Conservation (phyloP, 30 jellyfish, hydroid and myxozoan species). For the Sanderia malayensis region DNA sequence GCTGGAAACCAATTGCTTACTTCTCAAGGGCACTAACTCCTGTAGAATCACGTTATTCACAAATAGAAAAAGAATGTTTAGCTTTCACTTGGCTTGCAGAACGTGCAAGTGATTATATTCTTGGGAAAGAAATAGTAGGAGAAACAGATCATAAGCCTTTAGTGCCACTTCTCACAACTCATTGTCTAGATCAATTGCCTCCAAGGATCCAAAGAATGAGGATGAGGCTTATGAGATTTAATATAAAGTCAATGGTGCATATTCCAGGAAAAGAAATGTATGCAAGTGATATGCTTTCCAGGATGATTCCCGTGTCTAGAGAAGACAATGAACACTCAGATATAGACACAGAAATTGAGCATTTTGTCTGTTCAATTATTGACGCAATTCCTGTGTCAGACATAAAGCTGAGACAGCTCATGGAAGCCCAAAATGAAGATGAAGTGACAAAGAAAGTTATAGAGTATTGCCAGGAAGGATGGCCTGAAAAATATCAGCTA, state of each 20-base stretch:
- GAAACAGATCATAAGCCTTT: slow-evolving; percentile 47
- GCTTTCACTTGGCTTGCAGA: slow-evolving; percentile 56
- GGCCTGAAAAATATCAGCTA: slow-evolving; percentile 43
- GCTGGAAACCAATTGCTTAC: slow-evolving; percentile 48
- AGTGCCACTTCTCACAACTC: slow-evolving; percentile 43
- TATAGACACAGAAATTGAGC: slow-evolving; percentile 11
- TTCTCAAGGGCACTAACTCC: slow-evolving; percentile 37
- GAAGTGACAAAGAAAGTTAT: slow-evolving; percentile 27
- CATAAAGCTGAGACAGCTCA: slow-evolving; percentile 25
- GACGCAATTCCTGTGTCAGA: slow-evolving; percentile 38
- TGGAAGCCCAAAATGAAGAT: slow-evolving; percentile 35
- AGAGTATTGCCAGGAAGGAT: slow-evolving; percentile 34
- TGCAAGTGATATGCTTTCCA: slow-evolving; percentile 23
- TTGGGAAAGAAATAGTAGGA: slow-evolving; percentile 39
- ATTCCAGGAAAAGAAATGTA: slow-evolving; percentile 49
- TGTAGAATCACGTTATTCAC: slow-evolving; percentile 43
- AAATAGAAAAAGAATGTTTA: slow-evolving; percentile 65
- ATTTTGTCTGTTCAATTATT: slow-evolving; percentile 17
- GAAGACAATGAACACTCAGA: slow-evolving; percentile 1
- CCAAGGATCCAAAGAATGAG: slow-evolving; percentile 32
- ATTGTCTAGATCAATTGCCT: slow-evolving; percentile 36
- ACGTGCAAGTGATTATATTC: slow-evolving; percentile 51
- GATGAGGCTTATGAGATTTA: slow-evolving; percentile 32
- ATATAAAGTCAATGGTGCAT: slow-evolving; percentile 20
- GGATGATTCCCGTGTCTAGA: slow-evolving; percentile 24